Conservation (phyloP, 2,888 invertebrate genomes). For the Mesochorus sp. region DNA sequence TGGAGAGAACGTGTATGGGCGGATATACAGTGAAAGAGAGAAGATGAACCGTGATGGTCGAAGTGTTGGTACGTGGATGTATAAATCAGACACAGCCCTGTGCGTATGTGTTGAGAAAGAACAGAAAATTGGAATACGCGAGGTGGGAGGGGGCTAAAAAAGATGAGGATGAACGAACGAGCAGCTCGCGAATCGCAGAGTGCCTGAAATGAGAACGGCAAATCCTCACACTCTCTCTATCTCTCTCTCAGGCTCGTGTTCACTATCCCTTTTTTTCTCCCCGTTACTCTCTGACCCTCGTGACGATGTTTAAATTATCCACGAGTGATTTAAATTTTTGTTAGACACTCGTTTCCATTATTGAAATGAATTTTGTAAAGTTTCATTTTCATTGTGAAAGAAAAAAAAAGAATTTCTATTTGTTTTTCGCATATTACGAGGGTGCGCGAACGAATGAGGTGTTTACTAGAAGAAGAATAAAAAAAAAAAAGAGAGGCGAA, state of each 20-base stretch:
- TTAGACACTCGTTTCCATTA: conserved; percentile 55
- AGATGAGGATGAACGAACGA: conserved; percentile 36
- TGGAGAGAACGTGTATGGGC: conserved; percentile 32
- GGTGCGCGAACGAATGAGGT: neutral
- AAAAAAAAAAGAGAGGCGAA: no score
- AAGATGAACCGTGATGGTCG: conserved; percentile 49
- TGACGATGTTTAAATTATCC: conserved; percentile 41
- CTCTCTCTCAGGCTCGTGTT: neutral
- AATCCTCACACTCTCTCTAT: conserved; percentile 20
- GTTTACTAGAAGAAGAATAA: neutral
- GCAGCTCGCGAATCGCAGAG: conserved; percentile 33
- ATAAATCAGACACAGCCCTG: neutral
- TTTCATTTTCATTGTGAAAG: conserved; percentile 48
- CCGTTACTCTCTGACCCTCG: neutral
- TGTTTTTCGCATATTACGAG: no score
- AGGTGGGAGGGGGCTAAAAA: conserved; percentile 20
- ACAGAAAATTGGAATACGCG: conserved; percentile 54
- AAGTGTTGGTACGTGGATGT: conserved; percentile 25
- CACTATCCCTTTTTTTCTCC: neutral
- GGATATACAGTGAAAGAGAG: conserved; percentile 34
- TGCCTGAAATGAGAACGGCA: conserved; percentile 45
- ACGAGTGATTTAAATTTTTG: conserved; percentile 51
- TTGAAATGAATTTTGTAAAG: conserved; percentile 63
- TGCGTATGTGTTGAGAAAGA: conserved; percentile 23
- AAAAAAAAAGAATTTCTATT: no score